Conservation (phyloP, 2,888 invertebrate species). For the Proisotoma minuta region DNA sequence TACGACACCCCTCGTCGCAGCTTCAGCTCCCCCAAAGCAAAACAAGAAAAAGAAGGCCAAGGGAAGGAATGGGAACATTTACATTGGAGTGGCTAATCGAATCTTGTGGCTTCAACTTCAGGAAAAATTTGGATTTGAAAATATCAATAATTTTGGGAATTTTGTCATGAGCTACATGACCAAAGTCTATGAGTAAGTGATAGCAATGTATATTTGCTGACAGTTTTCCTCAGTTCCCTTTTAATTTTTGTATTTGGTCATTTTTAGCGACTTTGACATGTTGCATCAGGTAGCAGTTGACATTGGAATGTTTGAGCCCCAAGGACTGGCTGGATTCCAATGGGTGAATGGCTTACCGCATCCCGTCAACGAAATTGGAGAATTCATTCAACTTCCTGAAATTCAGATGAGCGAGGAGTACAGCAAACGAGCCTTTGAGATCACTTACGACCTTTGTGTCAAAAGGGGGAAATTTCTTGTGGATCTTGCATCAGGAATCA, state of each 20-base stretch:
- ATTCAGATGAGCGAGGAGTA: background rate
- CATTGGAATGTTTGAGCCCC: background rate
- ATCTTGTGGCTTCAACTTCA: conserved; percentile 29
- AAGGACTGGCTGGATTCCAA: conserved; percentile 3
- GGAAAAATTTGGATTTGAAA: conserved; percentile 25
- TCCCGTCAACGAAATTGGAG: background rate
- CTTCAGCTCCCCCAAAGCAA: background rate
- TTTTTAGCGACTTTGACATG: conserved; percentile 5
- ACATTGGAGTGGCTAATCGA: conserved; percentile 30
- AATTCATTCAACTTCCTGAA: conserved; percentile 1
- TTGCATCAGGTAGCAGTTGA: conserved; percentile 3
- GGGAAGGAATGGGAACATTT: conserved; percentile 30
- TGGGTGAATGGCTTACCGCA: conserved; percentile 12
- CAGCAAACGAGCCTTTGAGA: background rate
- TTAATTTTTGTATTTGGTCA: no score
- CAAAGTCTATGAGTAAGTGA: conserved; percentile 22
- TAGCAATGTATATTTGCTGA: background rate
- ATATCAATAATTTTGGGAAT: conserved; percentile 28
- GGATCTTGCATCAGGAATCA: background rate
- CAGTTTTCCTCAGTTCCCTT: background rate
- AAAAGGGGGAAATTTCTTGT: conserved; percentile 2
- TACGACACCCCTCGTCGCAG: background rate
- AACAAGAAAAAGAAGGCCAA: conserved; percentile 24
- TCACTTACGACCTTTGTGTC: background rate
- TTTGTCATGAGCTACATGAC: conserved; percentile 25